Conservation (phyloP, 2,113 vertebrate genomes). For the Zosterops hypoxanthus region DNA sequence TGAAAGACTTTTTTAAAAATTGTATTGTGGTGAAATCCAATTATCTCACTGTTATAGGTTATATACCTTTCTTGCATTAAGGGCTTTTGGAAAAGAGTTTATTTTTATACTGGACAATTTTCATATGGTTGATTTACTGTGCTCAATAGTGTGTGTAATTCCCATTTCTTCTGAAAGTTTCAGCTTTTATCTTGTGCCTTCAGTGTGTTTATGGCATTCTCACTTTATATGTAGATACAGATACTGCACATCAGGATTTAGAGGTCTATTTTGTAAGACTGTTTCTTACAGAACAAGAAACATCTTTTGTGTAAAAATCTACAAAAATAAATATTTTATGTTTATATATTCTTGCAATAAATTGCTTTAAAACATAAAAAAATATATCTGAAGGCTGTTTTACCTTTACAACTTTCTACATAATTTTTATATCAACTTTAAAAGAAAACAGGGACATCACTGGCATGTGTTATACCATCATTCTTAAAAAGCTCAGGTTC, state of each 20-base stretch:
- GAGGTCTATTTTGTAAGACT: not conserved
- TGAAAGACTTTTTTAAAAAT: not conserved
- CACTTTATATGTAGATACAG: not conserved
- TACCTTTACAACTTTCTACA: not conserved
- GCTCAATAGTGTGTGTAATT: slow-evolving; percentile 1
- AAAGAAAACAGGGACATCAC: not conserved
- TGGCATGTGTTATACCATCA: not conserved
- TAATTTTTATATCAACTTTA: not conserved
- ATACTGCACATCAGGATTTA: not conserved
- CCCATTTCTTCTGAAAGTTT: slow-evolving; percentile 14
- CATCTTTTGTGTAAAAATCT: not conserved
- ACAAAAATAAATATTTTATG: not conserved
- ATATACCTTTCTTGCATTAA: not conserved
- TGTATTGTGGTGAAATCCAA: not conserved
- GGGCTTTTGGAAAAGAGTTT: not conserved
- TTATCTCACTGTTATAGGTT: not conserved
- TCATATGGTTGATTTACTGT: slow-evolving; percentile 25
- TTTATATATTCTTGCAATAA: not conserved
- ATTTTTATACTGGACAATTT: slow-evolving; percentile 26
- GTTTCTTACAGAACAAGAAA: not conserved
- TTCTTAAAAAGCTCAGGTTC: not conserved
- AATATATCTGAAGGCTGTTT: not conserved
- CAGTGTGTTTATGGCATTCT: slow-evolving; percentile 13
- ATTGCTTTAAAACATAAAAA: not conserved
- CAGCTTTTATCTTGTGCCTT: slow-evolving; percentile 17